A percentile compares a stretch with the other conserved stretches of the same genome.
These are phyloP conservation scores for Brienomyrus brachyistius DNA, from an alignment of 2,113 vertebrate genomes.

Conservation along the genomic window DNA sequence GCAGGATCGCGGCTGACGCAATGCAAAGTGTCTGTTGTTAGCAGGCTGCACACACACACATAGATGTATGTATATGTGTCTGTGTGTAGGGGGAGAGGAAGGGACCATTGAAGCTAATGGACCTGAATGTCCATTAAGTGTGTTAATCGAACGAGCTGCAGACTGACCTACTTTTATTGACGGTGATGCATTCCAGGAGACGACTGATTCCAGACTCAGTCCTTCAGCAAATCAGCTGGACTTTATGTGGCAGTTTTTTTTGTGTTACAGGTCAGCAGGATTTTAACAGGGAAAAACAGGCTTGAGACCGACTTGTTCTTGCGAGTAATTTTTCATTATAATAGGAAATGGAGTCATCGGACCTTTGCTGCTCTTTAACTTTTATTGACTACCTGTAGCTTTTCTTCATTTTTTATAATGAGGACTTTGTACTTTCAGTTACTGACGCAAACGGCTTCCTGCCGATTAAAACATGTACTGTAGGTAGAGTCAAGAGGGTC, in stretches of 20 bases:
- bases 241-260: not conserved
- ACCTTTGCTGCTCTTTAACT: not conserved
- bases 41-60: not conserved
- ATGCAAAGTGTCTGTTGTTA: not conserved
- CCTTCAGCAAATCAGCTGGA: not conserved
- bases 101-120: constrained; percentile 13
- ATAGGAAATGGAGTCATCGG: not conserved
- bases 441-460: not conserved
- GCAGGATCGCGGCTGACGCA: not conserved
- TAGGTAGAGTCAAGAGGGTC: not conserved
- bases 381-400: not conserved
- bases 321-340: not conserved
- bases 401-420: not conserved
- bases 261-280: not conserved
- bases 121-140: not conserved
- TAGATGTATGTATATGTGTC: not conserved
- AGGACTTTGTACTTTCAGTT: not conserved
- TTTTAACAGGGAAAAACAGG: not conserved
- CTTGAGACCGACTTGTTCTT: not conserved
- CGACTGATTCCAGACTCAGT: not conserved
- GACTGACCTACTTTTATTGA: constrained; percentile 20
- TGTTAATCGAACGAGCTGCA: constrained; percentile 4
- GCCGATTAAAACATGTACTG: not conserved
- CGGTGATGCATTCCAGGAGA: not conserved
- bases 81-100: not conserved